Conservation (phyloP, 2,797 vertebrate genomes). For the Neosilurus mollespiculum region DNA sequence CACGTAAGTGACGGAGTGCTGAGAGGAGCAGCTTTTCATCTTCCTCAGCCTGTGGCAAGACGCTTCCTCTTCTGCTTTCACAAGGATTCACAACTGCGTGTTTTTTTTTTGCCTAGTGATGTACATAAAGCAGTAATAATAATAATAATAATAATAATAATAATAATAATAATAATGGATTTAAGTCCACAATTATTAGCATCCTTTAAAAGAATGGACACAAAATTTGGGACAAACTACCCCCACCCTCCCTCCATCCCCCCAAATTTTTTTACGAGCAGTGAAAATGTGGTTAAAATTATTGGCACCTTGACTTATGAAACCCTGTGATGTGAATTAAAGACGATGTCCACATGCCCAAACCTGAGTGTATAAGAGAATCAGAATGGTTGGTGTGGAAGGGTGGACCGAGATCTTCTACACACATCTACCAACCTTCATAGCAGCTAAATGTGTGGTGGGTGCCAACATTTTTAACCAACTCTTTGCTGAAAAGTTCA, state of each 20-base stretch:
- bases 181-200: neutral
- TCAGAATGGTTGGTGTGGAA: neutral
- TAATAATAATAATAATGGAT: neutral
- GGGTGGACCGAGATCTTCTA: neutral
- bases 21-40: constrained; percentile 28
- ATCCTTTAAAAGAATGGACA: neutral
- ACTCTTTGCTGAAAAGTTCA: neutral
- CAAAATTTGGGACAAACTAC: neutral
- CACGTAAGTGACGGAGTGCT: constrained; percentile 79
- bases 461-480: neutral
- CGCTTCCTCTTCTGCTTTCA: constrained; percentile 25
- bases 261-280: too few species aligned
- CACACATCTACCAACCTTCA: neutral
- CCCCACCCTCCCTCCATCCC: too few species aligned
- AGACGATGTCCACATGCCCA: neutral
- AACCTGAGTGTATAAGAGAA: neutral
- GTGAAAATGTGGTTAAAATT: neutral
- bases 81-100: neutral
- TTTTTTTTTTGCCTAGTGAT: neutral
- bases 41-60: constrained; percentile 33
- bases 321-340: neutral
- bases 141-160: neutral
- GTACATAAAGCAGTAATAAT: neutral
- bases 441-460: neutral
- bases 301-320: neutral